These are phyloP conservation scores for Otis tarda DNA, from an alignment of 2,113 vertebrate species.

Conservation along the genomic window DNA sequence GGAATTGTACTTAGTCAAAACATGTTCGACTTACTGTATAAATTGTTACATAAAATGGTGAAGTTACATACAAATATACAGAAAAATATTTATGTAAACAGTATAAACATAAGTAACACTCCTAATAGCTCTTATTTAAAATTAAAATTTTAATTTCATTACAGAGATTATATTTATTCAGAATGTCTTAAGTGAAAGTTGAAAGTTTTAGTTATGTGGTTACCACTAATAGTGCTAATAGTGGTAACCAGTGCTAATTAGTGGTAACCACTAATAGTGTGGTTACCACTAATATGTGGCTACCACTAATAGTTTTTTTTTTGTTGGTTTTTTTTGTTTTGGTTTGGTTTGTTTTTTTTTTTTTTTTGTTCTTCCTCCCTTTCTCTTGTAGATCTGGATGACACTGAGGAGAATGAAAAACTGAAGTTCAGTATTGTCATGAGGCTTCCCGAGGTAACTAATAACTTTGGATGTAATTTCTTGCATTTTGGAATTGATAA, in stretches of 20 bases:
- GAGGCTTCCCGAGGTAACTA: slow-evolving; percentile 88
- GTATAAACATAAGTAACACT: neutral
- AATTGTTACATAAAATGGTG: neutral
- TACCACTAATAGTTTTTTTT: neutral
- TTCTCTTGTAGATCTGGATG: slow-evolving; percentile 83
- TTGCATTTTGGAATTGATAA: neutral
- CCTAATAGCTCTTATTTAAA: neutral
- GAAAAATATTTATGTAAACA: neutral
- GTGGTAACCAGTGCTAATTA: too few species aligned
- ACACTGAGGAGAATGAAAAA: slow-evolving; percentile 85
- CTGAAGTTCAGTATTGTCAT: slow-evolving; percentile 89
- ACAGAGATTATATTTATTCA: neutral
- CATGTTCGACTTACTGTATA: neutral
- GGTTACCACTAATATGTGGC: neutral
- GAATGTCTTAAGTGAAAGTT: neutral
- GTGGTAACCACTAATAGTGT: neutral
- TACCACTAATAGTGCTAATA: neutral
- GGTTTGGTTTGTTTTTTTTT: too few species aligned
- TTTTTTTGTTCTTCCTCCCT: neutral
- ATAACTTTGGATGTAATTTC: neutral
- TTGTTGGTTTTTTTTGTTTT: neutral
- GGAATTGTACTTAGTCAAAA: neutral
- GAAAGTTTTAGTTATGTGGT: neutral
- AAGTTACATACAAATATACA: neutral
- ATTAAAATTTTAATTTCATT: neutral